A percentile compares a stretch with the other conserved stretches of the same genome.
Conservation (phyloP, 2,797 vertebrate species). For the Carduelis carduelis region DNA sequence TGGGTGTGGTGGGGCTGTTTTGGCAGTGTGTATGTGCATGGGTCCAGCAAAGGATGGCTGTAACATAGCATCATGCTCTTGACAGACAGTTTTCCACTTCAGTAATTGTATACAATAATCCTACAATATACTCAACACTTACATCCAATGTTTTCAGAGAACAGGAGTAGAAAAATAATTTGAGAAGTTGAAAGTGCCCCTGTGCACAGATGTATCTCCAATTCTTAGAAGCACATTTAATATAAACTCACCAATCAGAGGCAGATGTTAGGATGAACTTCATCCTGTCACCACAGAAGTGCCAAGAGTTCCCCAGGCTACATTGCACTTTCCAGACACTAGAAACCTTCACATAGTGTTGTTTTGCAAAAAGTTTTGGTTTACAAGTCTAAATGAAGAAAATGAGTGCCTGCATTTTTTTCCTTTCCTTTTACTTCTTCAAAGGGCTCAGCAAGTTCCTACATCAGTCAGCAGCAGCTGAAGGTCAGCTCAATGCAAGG, state of each 20-base stretch:
- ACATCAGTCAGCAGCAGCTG: not conserved
- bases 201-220: not conserved
- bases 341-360: accelerated
- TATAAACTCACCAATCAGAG: not conserved
- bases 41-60: not conserved
- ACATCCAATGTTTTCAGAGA: not conserved
- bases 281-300: not conserved
- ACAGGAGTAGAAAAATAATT: not conserved
- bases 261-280: not conserved
- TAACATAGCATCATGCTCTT: not conserved
- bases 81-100: not conserved
- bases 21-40: not conserved
- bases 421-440: not conserved
- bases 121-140: not conserved
- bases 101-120: not conserved
- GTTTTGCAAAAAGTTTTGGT: not conserved
- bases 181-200: not conserved
- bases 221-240: not conserved
- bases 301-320: not conserved
- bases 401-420: not conserved
- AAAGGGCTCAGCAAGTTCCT: not conserved
- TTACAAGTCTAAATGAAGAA: not conserved
- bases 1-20: slow-evolving; percentile 1
- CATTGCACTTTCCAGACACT: not conserved
- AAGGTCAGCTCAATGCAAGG: not conserved